Evolutionary conservation across 2,888 invertebrate species (phyloP), one percentile per base, ranked within the genome.

Genomic region (Agrypnus murinus): DNA sequence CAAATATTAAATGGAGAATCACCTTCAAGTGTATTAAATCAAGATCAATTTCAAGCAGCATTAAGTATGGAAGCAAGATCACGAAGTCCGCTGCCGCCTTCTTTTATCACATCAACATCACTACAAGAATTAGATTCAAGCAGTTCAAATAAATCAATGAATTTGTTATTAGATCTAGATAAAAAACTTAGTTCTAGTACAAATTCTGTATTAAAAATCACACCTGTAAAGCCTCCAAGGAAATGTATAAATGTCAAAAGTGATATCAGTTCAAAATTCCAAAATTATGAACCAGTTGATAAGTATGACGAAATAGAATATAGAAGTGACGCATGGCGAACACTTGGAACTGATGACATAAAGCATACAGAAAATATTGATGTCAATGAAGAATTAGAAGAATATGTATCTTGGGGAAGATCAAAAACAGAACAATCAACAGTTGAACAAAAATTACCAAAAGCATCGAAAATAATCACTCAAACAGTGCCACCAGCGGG

Each of bases 41-140:
- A 91, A 80, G 91, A 91, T 80, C 93, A 93, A 77, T 90, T 94
- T 74, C 90, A 92, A 71, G 92, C 91, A 36, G 92, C 90, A 0
- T 86, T 91, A n/a, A 92, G 91, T 67, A 92, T 95, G 90, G 94
- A 94, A 81, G 92, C 95, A 19, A 90, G 95, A 17, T 95, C 95
- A 3, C 88, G 95, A 75, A 94, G 93, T 78, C 95, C 95, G 0
- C 83, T 95, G 75, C 93, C 94, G 1, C 89, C 90, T 1, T 85
- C 84, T 3, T 81, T 82, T 2, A 81, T 83, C n/a, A 86, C 86
- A 68, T 86, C 87, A 6, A 84, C 84, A 3, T 84, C 86, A 69
- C 77, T 87, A 34, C 84, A 86, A 19, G 88, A 88, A 55, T 81
- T 87, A 2, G 88, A 88, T 67, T 83, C 78, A 5, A 76, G 72